Conservation (phyloP, 2,888 invertebrate species). For the Brachynemurus nebulosus region DNA sequence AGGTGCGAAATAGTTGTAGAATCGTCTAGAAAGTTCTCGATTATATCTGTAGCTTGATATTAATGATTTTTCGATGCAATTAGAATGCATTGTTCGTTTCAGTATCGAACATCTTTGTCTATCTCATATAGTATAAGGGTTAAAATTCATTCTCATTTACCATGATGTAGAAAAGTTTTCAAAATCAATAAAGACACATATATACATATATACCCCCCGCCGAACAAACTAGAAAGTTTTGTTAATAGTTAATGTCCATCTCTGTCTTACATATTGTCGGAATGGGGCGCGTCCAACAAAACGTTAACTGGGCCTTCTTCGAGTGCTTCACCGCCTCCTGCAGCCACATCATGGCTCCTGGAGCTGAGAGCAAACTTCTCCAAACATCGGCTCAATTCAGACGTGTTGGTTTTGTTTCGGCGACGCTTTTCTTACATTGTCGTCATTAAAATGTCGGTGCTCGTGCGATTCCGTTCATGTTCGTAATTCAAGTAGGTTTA, state of each 20-base stretch:
- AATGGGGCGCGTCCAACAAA: slow-evolving; percentile 5
- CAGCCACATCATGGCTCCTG: slow-evolving; percentile 3
- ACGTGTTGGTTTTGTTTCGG: slow-evolving; percentile 30
- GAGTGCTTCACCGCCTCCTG: slow-evolving; percentile 3
- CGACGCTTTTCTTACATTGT: slow-evolving; percentile 21
- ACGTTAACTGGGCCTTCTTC: slow-evolving; percentile 6
- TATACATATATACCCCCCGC: too few relatives aligned
- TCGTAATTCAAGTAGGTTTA: background rate
- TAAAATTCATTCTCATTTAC: too few relatives aligned
- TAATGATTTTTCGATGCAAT: too few relatives aligned
- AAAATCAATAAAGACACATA: too few relatives aligned
- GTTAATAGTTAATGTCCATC: background rate
- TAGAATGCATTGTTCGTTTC: too few relatives aligned
- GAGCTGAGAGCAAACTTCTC: slow-evolving; percentile 27
- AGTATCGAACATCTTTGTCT: too few relatives aligned
- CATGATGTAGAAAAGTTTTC: too few relatives aligned
- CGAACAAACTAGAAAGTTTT: too few relatives aligned
- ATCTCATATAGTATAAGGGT: too few relatives aligned
- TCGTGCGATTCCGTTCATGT: slow-evolving; percentile 13
- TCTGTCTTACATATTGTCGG: slow-evolving; percentile 3
- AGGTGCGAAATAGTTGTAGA: too few relatives aligned
- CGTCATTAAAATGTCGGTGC: slow-evolving; percentile 1
- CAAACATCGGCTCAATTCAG: slow-evolving; percentile 37
- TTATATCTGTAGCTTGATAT: too few relatives aligned
- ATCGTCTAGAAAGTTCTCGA: too few relatives aligned